These are phyloP conservation scores for Trachurus trachurus DNA, from an alignment of 2,797 vertebrate genomes.

Conservation along the genomic window DNA sequence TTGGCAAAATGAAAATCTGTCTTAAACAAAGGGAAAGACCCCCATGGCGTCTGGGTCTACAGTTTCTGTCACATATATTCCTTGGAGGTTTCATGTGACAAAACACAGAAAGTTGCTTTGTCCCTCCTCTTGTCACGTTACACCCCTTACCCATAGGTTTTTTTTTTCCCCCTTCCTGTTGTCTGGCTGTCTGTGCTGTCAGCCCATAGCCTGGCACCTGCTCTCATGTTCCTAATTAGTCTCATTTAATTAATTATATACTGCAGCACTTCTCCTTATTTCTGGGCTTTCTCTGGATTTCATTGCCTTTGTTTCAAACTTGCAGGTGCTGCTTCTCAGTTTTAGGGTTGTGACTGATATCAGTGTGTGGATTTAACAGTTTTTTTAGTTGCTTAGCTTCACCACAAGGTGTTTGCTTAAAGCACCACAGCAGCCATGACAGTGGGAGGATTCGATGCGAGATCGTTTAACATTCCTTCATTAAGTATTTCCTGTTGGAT, in stretches of 20 bases:
- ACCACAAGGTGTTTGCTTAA: slow-evolving; percentile 32
- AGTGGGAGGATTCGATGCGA: background rate
- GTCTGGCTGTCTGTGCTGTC: slow-evolving; percentile 89
- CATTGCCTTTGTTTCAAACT: slow-evolving; percentile 71
- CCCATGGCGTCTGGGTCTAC: slow-evolving; percentile 84
- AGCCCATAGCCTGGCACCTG: slow-evolving; percentile 90
- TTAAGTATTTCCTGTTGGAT: slow-evolving; percentile 6
- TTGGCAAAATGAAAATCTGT: slow-evolving; percentile 85
- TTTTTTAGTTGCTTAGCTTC: slow-evolving; percentile 13
- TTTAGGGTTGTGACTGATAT: slow-evolving; percentile 3
- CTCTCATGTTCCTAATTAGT: slow-evolving; percentile 93
- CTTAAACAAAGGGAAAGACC: slow-evolving; percentile 84
- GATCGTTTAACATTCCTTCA: background rate
- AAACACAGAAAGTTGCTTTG: slow-evolving; percentile 91
- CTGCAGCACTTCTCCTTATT: slow-evolving; percentile 84
- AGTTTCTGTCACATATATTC: slow-evolving; percentile 88
- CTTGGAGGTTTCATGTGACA: slow-evolving; percentile 90
- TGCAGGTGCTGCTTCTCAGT: slow-evolving; percentile 26
- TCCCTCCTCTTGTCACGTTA: slow-evolving; percentile 88
- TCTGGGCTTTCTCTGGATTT: slow-evolving; percentile 71
- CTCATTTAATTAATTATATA: slow-evolving; percentile 92
- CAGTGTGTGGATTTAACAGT: slow-evolving; percentile 13
- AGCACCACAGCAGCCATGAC: background rate
- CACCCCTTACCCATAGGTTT: slow-evolving; percentile 85
- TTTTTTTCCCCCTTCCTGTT: slow-evolving; percentile 78